Evolutionary conservation across 1,140 invertebrate genomes (phyloP), one percentile per base, ranked within the genome.

Genomic region (Sarcophaga peregrina): DNA sequence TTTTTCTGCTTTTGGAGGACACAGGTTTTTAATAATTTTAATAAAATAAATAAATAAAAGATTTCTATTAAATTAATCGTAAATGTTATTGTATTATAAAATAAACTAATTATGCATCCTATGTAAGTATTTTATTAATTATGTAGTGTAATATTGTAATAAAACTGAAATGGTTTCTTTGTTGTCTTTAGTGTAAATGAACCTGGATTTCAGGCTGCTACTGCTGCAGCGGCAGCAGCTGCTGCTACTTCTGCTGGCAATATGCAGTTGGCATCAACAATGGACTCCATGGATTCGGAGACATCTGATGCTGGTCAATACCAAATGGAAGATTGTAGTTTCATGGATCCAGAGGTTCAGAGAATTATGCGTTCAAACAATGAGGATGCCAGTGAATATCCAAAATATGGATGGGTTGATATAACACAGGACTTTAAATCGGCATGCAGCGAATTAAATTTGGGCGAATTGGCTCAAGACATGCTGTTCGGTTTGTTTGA

Each of bases 401-500:
- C 89, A 0, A 82, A 87, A 20, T 86, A 88, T 58, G 89, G 88
- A n/a, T 96, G 95, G 95, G 91, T 93, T 45, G 94, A 95, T 84
- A 94, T 96, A 46, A 96, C 95, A 20, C 85, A 92, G 74, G 93
- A 95, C 83, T 96, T 96, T 88, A 93, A 94, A 85, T 91, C 93
- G 81, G 92, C 94, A 50, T 93, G 95, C 48, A 92, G 92, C 3
- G 96, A 96, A 87, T 90, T 98, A 58, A 92, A 96, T 86, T 91
- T 98, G 62, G 97, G 97, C 17, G 97, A 98, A 91, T 91, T 98
- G 11, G 91, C 98, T 13, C 96, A 98, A 88, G 96, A 98, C 93
- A 95, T 96, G 80, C 90, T 96, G 20, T 98, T 99, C 93, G 97
- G 97, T 0, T 91, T 99, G 20, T 98, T 98, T 92, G 98, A 99